Base-by-base conservation (phyloP, 2,888 invertebrate species). In the Hoplodrina blanda region DNA sequence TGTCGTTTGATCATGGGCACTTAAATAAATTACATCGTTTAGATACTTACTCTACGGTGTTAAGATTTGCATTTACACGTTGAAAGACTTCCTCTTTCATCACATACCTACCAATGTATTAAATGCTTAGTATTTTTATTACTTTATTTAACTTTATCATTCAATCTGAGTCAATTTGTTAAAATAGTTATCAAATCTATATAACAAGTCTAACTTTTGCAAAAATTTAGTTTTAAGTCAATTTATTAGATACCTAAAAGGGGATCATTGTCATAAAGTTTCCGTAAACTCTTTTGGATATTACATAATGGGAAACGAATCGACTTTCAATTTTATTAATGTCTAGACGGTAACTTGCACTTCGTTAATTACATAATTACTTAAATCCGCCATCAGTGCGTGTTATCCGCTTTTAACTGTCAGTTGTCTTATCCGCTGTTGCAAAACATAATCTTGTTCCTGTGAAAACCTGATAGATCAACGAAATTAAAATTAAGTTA, bases 1-100 rank as follows among this genome's bases (percentile, higher is more conserved):
- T 33, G 60, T 61, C 62, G 25, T 46, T 53, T 69, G 54, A 72
- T 57, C 55, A 30, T 19, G 30, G 30, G 30, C 57, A 62, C 50
- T 71, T 71, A 73, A 49, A 73, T 73, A 71, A 73, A 79, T 79
- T 61, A 67, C 55, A 44, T 50, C 8, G 49, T 37, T 59, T 44
- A 73, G 33, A 49, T 53, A 66, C 46, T 19, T 62, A 69, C 53
- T 60, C 41, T 33, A 33, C 53, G 50, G 62, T 62, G 64, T 61
- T 55, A 25, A 59, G 20, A 69, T 72, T 81, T 71, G 61, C 55
- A 76, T 73, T 69, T 52, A 62, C 49, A 30, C 63, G 54, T 61
- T 44, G 37, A 61, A 66, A 56, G 19, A 73, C 55, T 75, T 82
- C 73, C 82, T 82, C 10, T 82, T 81, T 71, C 69, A 46, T 65